Conservation (phyloP, 2,113 vertebrate species). For the Leptosomus discolor region DNA sequence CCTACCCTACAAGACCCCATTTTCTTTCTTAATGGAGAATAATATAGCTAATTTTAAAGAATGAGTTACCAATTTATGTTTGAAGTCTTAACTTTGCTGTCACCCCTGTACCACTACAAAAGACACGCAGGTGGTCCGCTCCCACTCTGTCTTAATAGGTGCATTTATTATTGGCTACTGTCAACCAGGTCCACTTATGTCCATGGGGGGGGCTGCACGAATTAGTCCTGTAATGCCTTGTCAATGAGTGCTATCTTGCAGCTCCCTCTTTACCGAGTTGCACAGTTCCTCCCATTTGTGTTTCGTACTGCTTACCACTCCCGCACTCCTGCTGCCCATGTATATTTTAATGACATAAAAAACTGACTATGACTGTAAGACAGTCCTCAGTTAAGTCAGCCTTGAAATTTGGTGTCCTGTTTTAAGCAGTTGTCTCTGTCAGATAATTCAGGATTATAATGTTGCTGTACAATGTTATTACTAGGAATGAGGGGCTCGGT, state of each 20-base stretch:
- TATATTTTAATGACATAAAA: neutral
- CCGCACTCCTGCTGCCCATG: neutral
- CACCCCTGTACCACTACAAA: neutral
- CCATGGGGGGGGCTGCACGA: neutral
- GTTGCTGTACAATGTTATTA: neutral
- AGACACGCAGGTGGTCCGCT: neutral
- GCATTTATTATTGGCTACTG: neutral
- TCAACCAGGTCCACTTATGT: neutral
- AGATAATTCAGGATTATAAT: neutral
- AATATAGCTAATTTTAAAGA: neutral
- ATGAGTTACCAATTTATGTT: neutral
- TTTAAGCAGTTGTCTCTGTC: neutral
- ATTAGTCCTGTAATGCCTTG: neutral
- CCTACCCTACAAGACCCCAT: neutral
- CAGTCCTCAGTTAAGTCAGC: neutral
- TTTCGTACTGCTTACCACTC: neutral
- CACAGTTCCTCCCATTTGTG: neutral
- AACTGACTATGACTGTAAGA: neutral
- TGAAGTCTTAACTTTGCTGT: neutral
- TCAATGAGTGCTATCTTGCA: neutral
- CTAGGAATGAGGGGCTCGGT: neutral
- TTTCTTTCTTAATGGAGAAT: neutral
- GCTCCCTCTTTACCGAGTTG: neutral
- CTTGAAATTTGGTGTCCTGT: neutral
- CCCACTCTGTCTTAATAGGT: neutral